Evolutionary conservation across 2,888 invertebrate species (phyloP).

Genomic region (Tetranychus truncatus): DNA sequence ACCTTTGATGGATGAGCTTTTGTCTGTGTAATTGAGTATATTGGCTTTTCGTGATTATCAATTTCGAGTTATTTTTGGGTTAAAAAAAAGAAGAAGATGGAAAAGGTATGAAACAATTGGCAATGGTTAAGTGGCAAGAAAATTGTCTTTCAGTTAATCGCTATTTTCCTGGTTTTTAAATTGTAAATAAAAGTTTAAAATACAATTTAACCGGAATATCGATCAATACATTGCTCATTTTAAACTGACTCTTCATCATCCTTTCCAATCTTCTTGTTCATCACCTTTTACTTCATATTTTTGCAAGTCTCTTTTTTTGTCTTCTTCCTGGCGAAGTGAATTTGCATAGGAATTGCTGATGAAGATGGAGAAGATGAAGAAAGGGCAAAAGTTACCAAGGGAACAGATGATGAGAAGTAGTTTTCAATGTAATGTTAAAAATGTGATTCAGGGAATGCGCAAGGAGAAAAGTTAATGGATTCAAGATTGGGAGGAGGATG

Average conservation of each 20-base stretch:
- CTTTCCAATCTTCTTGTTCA: background rate
- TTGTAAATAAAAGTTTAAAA: background rate
- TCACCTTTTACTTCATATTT: background rate
- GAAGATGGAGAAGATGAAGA: background rate
- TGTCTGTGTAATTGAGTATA: too few relatives aligned
- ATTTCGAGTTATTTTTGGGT: too few relatives aligned
- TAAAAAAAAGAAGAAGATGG: too few relatives aligned
- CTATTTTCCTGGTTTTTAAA: background rate
- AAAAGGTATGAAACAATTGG: too few relatives aligned
- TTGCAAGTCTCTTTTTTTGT: background rate
- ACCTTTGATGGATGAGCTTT: too few relatives aligned
- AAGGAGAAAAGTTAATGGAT: slow-evolving; percentile 12
- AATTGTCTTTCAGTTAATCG: background rate
- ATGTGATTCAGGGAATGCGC: background rate
- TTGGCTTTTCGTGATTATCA: too few relatives aligned
- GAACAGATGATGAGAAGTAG: background rate
- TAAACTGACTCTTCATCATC: background rate
- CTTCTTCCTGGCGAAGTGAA: background rate
- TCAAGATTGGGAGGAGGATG: slow-evolving; percentile 1
- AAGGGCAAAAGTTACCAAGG: background rate
- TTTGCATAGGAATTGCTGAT: background rate
- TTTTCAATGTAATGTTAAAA: background rate
- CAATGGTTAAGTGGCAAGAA: background rate
- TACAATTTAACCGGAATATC: background rate
- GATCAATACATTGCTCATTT: slow-evolving; percentile 7